These are phyloP conservation scores for Acrossocheilus wenchowensis DNA, from an alignment of 2,797 vertebrate genomes.

Conservation along the genomic window DNA sequence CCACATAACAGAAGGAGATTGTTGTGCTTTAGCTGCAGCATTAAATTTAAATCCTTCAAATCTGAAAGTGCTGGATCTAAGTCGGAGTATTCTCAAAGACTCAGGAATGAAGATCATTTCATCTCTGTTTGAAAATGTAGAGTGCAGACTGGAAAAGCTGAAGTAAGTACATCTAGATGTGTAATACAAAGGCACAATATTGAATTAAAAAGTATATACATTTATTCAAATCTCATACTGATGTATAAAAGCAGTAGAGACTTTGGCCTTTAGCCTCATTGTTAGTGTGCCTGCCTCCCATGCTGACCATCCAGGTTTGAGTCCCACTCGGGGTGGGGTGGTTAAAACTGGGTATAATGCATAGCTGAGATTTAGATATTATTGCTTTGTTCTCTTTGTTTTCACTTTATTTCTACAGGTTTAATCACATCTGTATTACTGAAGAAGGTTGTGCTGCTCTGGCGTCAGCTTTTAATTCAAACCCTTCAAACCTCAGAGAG, in stretches of 20 bases:
- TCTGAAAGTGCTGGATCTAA: conserved; percentile 1
- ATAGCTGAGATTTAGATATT: too few species aligned
- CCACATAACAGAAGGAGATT: background rate
- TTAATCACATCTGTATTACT: background rate
- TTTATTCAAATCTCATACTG: background rate
- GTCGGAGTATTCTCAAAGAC: background rate
- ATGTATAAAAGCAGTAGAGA: background rate
- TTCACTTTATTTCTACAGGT: background rate
- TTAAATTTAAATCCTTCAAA: background rate
- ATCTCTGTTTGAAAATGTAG: background rate
- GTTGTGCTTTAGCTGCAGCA: background rate
- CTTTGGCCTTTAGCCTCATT: too few species aligned
- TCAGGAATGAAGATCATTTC: conserved; percentile 17
- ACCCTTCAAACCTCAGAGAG: background rate
- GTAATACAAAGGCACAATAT: background rate
- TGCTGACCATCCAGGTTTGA: too few species aligned
- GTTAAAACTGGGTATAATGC: too few species aligned
- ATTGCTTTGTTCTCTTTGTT: too few species aligned
- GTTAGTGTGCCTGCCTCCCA: too few species aligned
- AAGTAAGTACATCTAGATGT: background rate
- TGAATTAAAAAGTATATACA: too few species aligned
- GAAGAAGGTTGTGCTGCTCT: background rate
- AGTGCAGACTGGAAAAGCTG: background rate
- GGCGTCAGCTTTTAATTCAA: background rate
- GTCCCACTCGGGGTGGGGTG: too few species aligned